Percentiles rank a stretch among this genome's conserved stretches.
These are phyloP conservation scores for Pimephales promelas DNA, from an alignment of 2,113 vertebrate genomes.

Conservation along the genomic window DNA sequence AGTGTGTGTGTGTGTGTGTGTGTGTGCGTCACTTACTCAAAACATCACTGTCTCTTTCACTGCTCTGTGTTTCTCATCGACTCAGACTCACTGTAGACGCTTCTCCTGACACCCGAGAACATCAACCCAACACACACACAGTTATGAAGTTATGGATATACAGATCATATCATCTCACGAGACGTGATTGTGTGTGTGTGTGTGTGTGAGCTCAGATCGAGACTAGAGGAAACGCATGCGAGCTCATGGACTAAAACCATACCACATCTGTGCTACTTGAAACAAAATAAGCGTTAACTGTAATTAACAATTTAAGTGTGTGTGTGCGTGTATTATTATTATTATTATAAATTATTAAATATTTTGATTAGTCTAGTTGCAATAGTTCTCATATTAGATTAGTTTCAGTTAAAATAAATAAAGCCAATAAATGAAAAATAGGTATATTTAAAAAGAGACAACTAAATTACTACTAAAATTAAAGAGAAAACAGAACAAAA, in stretches of 20 bases:
- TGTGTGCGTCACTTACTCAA: background rate
- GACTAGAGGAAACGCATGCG: background rate
- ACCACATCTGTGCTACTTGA: background rate
- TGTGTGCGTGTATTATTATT: no score
- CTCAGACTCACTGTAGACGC: background rate
- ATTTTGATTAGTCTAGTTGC: background rate
- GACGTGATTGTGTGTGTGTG: no score
- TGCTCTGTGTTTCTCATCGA: background rate
- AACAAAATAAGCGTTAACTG: background rate
- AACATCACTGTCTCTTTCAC: background rate
- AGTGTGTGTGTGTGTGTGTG: constrained; percentile 5
- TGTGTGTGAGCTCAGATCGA: background rate
- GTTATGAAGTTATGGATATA: no score
- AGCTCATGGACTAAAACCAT: background rate
- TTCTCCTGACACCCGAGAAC: no score
- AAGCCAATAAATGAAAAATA: background rate
- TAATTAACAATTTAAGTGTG: background rate
- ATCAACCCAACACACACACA: no score
- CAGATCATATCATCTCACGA: background rate
- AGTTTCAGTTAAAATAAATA: background rate
- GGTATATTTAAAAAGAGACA: no score
- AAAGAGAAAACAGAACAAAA: no score
- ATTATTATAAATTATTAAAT: no score
- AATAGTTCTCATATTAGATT: background rate
- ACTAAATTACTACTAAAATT: no score